Base-by-base conservation (phyloP, 2,888 invertebrate genomes). In the Parelbella ahira region DNA sequence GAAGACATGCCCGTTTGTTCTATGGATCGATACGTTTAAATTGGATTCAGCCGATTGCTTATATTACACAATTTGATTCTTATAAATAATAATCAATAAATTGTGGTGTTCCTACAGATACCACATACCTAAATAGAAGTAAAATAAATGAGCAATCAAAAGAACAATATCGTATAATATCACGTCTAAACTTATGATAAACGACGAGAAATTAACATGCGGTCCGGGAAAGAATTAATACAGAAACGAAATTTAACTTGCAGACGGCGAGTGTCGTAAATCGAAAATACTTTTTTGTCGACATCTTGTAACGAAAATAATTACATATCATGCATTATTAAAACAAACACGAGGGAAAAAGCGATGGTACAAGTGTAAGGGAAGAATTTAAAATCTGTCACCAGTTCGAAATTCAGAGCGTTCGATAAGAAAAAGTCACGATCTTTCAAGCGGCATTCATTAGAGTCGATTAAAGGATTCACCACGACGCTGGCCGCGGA, bases 351-450 rank as follows among this genome's bases (percentile, higher is more conserved):
- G 33, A 21, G 36, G 50, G 67, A 79, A 73, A 75, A 79, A 69
- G 63, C 54, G 48, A 58, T 60, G 56, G 58, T 61, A 71, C 82
- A 86, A 86, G 84, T 86, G 84, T 84, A 86, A 84, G 78, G 62
- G 68, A 81, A 81, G 79, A 86, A 84, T 84, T 84, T 80, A 76
- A 83, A 86, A 81, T 86, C 80, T 86, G 82, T 84, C 87, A 86
- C 83, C 77, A 67, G 69, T 69, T 79, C 68, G 64, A 78, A 76
- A 86, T 83, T 80, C 80, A 66, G 74, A 74, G 72, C 77, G 75
- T 80, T 78, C 70, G 64, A 53, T 53, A 50, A 58, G 64, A 76
- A 82, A 79, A 78, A 77, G 63, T 65, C 56, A 50, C 66, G 69
- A 71, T 60, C 65, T 70, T 68, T 74, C 71, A 67, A 73, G 62